Percentiles rank a stretch among this genome's conserved stretches.
Evolutionary conservation across 2,888 invertebrate genomes (phyloP).

Genomic region (Drosophila paucipuncta): DNA sequence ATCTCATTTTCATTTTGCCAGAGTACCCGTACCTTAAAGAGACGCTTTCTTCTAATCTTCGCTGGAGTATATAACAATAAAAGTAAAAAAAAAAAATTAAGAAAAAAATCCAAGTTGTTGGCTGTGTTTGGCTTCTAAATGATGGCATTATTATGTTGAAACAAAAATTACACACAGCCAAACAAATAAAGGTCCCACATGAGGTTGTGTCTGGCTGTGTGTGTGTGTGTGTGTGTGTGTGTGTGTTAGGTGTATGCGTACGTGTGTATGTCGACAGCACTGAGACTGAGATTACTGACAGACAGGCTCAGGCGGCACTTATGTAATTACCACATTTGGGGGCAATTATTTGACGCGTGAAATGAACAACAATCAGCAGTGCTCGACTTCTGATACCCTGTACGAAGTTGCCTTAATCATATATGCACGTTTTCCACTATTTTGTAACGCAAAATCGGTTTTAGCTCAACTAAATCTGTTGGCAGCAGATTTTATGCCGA

Average conservation of each 20-base stretch:
- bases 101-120: slow-evolving; percentile 20
- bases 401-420: not conserved
- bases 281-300: slow-evolving; percentile 47
- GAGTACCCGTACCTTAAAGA: not conserved
- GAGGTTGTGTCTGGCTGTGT: not conserved
- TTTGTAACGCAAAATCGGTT: too few species aligned
- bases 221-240: not conserved
- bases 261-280: slow-evolving; percentile 13
- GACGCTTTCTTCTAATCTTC: not conserved
- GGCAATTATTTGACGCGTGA: slow-evolving; percentile 30
- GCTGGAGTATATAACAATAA: not conserved
- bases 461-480: not conserved
- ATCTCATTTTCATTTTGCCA: not conserved
- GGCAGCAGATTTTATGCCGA: not conserved
- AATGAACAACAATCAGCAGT: not conserved
- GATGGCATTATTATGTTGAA: slow-evolving; percentile 47
- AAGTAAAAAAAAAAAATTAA: not conserved
- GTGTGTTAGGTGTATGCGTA: not conserved
- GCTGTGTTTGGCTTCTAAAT: slow-evolving; percentile 36
- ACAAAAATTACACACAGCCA: slow-evolving; percentile 19
- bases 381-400: slow-evolving; percentile 1
- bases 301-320: slow-evolving; percentile 51
- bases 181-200: slow-evolving; percentile 21
- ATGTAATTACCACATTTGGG: slow-evolving; percentile 55
- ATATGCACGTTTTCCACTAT: not conserved